Percentiles rank a stretch among this genome's conserved stretches.
Evolutionary conservation across 2,113 vertebrate species (phyloP).

Genomic region (Lethenteron reissneri): DNA sequence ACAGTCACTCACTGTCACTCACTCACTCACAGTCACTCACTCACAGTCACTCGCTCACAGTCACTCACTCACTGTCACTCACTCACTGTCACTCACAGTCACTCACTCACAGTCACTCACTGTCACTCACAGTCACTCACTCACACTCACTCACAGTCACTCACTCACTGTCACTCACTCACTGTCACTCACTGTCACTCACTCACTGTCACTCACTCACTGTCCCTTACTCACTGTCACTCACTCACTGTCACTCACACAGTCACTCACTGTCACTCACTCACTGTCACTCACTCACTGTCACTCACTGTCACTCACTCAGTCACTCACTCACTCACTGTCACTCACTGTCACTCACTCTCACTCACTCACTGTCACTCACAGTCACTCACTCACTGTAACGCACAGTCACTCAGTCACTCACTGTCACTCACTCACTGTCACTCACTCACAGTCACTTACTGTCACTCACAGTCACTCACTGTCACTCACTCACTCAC

Average conservation of each 20-base stretch:
- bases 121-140: neutral
- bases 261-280: constrained; percentile 4
- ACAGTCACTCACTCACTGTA: neutral
- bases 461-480: neutral
- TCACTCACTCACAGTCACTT: too few species aligned
- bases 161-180: neutral
- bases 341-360: neutral
- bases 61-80: neutral
- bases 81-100: neutral
- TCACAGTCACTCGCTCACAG: too few species aligned
- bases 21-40: neutral
- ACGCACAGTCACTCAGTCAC: too few species aligned
- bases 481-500: neutral
- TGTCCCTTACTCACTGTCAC: too few species aligned
- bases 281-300: neutral
- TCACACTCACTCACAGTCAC: neutral
- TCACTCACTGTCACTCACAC: neutral
- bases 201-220: neutral
- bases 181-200: neutral
- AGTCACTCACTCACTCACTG: neutral
- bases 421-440: too few species aligned
- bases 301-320: neutral
- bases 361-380: neutral
- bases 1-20: neutral
- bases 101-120: neutral